These are phyloP conservation scores for Lamellibrachia columna DNA, from an alignment of 2,888 invertebrate genomes.

Conservation along the genomic window DNA sequence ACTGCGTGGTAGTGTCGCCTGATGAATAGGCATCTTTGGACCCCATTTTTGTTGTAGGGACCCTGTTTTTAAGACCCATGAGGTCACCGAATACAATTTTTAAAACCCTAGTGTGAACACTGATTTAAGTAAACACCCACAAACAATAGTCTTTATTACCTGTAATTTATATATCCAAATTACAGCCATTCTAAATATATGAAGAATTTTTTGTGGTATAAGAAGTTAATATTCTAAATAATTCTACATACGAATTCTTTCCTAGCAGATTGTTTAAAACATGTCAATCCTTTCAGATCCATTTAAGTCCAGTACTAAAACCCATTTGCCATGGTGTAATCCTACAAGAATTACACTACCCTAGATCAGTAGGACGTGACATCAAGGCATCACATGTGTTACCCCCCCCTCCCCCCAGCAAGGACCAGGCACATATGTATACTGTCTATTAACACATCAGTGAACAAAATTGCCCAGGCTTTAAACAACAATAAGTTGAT, in stretches of 20 bases:
- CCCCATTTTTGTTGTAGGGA: no score
- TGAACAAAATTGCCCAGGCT: background rate
- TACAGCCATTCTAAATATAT: no score
- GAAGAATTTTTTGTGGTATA: background rate
- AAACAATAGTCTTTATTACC: no score
- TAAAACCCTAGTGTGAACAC: no score
- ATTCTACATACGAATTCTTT: background rate
- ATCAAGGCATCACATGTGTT: background rate
- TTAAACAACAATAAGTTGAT: background rate
- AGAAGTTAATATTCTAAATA: background rate
- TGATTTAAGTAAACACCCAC: no score
- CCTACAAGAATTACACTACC: background rate
- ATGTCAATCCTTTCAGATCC: background rate
- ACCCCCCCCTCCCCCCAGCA: background rate
- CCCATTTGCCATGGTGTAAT: background rate
- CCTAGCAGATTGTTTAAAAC: background rate
- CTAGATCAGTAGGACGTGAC: background rate
- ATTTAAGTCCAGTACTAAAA: background rate
- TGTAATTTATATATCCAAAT: no score
- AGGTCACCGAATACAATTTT: no score
- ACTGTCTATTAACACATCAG: background rate
- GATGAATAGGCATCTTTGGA: no score
- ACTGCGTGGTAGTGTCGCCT: no score
- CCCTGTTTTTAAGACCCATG: no score
- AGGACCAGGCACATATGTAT: slow-evolving; percentile 1